These are phyloP conservation scores for Notolepis coatsorum DNA, from an alignment of 2,797 vertebrate genomes.

Conservation along the genomic window DNA sequence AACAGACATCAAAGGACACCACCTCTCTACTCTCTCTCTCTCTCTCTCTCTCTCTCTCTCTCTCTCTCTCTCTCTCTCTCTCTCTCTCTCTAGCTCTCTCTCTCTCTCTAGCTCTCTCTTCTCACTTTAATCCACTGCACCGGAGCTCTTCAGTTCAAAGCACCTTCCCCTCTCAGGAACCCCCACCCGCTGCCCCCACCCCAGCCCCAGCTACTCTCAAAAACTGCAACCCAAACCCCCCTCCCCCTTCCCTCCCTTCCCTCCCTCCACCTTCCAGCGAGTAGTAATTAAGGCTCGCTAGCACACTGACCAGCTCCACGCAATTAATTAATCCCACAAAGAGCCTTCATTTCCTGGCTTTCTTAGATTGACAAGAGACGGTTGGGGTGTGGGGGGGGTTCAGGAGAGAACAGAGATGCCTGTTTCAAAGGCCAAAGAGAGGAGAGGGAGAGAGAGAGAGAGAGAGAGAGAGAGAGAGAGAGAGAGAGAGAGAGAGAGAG, in stretches of 20 bases:
- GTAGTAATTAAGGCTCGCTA: slow-evolving; percentile 95
- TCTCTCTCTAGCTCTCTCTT: slow-evolving; percentile 70
- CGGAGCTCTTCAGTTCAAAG: slow-evolving; percentile 97
- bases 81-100: slow-evolving; percentile 57
- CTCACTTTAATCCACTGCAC: slow-evolving; percentile 96
- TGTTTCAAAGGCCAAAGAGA: slow-evolving; percentile 92
- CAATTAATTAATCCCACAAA: slow-evolving; percentile 99
- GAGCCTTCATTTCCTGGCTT: slow-evolving; percentile 97
- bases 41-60: slow-evolving; percentile 47
- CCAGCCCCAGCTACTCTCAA: slow-evolving; percentile 9
- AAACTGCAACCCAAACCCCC: slow-evolving; percentile 92
- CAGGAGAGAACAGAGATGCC: slow-evolving; percentile 85
- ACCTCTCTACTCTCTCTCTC: slow-evolving; percentile 37
- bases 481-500: slow-evolving; percentile 86
- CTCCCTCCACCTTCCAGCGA: slow-evolving; percentile 81
- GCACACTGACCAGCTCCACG: slow-evolving; percentile 92
- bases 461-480: slow-evolving; percentile 73
- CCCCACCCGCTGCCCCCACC: slow-evolving; percentile 25
- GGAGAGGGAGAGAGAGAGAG: slow-evolving; percentile 42
- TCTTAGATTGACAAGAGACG: slow-evolving; percentile 95
- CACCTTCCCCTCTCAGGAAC: slow-evolving; percentile 73
- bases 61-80: slow-evolving; percentile 30
- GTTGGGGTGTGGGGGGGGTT: slow-evolving; percentile 31
- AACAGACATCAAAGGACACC: slow-evolving; percentile 96
- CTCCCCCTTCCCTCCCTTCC: slow-evolving; percentile 69